Conservation (phyloP, 2,888 invertebrate species). For the Caenorhabditis wallacei region DNA sequence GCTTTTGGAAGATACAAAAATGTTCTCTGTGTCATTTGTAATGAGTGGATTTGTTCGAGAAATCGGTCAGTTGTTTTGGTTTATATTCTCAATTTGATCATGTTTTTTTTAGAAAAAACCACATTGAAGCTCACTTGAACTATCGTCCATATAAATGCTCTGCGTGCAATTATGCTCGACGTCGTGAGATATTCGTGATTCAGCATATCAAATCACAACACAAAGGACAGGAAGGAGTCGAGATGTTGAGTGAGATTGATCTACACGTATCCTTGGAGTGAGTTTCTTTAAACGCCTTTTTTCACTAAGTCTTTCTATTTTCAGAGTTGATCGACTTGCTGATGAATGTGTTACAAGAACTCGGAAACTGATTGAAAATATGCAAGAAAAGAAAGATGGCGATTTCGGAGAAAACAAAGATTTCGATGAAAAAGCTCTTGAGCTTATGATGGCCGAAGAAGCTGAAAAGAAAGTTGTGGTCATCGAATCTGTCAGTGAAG, state of each 20-base stretch:
- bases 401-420: slow-evolving; percentile 41
- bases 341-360: slow-evolving; percentile 52
- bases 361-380: slow-evolving; percentile 43
- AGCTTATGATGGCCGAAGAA: slow-evolving; percentile 49
- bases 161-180: slow-evolving; percentile 40
- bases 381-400: slow-evolving; percentile 55
- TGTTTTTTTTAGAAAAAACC: slow-evolving; percentile 43
- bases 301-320: no score
- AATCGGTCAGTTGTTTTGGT: slow-evolving; percentile 63
- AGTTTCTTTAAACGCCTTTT: no score
- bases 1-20: slow-evolving; percentile 55
- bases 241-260: slow-evolving; percentile 31
- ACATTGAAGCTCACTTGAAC: slow-evolving; percentile 60
- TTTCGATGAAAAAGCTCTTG: slow-evolving; percentile 51
- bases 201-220: slow-evolving; percentile 57
- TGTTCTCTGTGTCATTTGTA: slow-evolving; percentile 62
- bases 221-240: slow-evolving; percentile 13
- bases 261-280: slow-evolving; percentile 44
- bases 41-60: slow-evolving; percentile 63
- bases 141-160: slow-evolving; percentile 64
- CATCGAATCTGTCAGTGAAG: slow-evolving; percentile 48
- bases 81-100: background rate
- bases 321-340: slow-evolving; percentile 60
- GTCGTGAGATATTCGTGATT: slow-evolving; percentile 59
- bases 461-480: slow-evolving; percentile 48